Evolutionary conservation across 2,797 vertebrate genomes (phyloP).

Genomic region (Sparus aurata): DNA sequence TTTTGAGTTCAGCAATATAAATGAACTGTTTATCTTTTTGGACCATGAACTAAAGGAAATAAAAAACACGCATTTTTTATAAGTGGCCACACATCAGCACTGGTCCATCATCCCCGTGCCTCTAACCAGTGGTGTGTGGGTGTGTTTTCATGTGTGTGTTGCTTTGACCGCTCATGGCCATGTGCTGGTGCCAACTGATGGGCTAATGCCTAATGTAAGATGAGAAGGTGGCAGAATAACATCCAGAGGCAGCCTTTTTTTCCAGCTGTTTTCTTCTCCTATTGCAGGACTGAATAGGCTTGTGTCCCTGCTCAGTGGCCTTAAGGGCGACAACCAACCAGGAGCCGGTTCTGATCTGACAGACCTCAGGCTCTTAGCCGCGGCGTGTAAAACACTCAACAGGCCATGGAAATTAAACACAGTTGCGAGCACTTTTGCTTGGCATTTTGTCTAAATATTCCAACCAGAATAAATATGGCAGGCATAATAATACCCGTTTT

Average conservation of each 20-base stretch:
- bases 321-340: constrained; percentile 51
- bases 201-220: constrained; percentile 74
- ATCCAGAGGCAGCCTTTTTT: constrained; percentile 72
- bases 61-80: constrained; percentile 5
- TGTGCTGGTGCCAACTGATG: constrained; percentile 68
- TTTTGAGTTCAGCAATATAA: neutral
- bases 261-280: constrained; percentile 67
- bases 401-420: constrained; percentile 38
- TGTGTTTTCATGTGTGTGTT: constrained; percentile 45
- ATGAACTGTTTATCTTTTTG: neutral
- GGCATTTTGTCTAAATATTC: constrained; percentile 12
- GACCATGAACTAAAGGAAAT: neutral
- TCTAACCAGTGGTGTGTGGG: constrained; percentile 47
- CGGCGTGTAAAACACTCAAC: constrained; percentile 55
- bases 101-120: constrained; percentile 34
- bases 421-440: constrained; percentile 19
- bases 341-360: constrained; percentile 62
- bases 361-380: constrained; percentile 56
- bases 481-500: neutral
- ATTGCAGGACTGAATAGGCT: constrained; percentile 51
- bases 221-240: constrained; percentile 75
- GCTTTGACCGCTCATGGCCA: constrained; percentile 67
- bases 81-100: constrained; percentile 38
- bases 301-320: constrained; percentile 52
- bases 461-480: neutral